Conservation (phyloP, 1,140 invertebrate genomes). For the Pissodes strobi region DNA sequence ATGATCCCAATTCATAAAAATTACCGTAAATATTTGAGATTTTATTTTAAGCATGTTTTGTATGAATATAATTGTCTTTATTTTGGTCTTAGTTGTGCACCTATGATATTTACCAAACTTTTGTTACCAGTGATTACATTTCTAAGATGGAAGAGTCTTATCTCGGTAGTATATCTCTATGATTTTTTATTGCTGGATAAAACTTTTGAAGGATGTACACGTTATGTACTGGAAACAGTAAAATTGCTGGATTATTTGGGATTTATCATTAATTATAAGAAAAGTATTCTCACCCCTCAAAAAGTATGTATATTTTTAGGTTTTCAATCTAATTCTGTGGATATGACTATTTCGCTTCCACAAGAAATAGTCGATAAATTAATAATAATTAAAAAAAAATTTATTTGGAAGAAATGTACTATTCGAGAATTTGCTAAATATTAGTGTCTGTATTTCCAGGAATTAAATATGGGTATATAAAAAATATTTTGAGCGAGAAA, state of each 20-base stretch:
- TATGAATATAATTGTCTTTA: too few relatives aligned
- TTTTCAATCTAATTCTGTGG: neutral
- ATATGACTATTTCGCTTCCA: neutral
- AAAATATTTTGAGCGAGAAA: neutral
- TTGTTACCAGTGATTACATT: slow-evolving; percentile 34
- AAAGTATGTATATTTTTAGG: neutral
- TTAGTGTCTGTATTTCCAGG: neutral
- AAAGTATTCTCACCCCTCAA: neutral
- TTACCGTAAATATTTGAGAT: neutral
- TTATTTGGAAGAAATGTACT: neutral
- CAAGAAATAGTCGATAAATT: neutral
- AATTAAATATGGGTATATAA: neutral
- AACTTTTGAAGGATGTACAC: neutral
- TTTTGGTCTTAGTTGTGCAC: too few relatives aligned
- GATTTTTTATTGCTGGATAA: slow-evolving; percentile 44
- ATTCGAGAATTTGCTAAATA: neutral
- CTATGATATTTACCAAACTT: slow-evolving; percentile 40
- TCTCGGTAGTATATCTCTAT: slow-evolving; percentile 47
- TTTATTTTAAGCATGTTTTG: too few relatives aligned
- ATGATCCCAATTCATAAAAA: neutral
- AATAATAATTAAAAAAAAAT: neutral
- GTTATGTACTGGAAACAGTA: neutral
- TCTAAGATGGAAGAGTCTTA: slow-evolving; percentile 22
- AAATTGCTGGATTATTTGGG: neutral
- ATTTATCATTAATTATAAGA: neutral